These are phyloP conservation scores for Crocallis elinguaria DNA, from an alignment of 2,888 invertebrate genomes.

Conservation along the genomic window DNA sequence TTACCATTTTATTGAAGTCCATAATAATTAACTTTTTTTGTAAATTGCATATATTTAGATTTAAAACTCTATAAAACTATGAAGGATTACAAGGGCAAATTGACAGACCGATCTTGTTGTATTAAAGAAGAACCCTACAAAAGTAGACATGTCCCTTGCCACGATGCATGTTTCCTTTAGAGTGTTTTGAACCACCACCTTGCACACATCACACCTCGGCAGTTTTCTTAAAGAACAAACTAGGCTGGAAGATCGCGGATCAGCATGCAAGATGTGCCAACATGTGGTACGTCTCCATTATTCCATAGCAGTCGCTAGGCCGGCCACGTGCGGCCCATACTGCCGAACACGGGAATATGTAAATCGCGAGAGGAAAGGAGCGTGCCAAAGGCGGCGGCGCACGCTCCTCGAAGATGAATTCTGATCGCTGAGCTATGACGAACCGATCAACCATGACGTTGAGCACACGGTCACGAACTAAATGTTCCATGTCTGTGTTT, in stretches of 20 bases:
- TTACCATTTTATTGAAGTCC: too few species aligned
- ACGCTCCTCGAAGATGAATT: conserved; percentile 57
- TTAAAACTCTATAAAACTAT: too few species aligned
- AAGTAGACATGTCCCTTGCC: too few species aligned
- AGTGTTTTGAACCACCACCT: not conserved
- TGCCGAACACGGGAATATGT: conserved; percentile 63
- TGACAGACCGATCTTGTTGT: too few species aligned
- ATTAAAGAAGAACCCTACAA: too few species aligned
- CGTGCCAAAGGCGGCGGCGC: conserved; percentile 63
- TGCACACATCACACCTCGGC: not conserved
- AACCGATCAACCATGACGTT: conserved; percentile 45
- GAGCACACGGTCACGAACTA: conserved; percentile 40
- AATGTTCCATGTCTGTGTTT: conserved; percentile 33
- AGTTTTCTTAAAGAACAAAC: not conserved
- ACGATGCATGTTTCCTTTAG: too few species aligned
- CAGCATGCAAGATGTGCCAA: conserved; percentile 54
- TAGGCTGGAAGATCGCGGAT: conserved; percentile 2
- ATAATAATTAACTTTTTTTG: too few species aligned
- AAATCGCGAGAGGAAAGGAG: conserved; percentile 55
- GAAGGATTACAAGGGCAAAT: too few species aligned
- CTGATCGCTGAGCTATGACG: conserved; percentile 55
- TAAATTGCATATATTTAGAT: too few species aligned
- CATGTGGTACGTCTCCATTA: conserved; percentile 58
- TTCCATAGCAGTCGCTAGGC: conserved; percentile 50
- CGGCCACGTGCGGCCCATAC: conserved; percentile 65